phyloP scores from a whole-genome alignment of 2,888 invertebrate genomes.

The Hoplodrina ambigua region DNA sequence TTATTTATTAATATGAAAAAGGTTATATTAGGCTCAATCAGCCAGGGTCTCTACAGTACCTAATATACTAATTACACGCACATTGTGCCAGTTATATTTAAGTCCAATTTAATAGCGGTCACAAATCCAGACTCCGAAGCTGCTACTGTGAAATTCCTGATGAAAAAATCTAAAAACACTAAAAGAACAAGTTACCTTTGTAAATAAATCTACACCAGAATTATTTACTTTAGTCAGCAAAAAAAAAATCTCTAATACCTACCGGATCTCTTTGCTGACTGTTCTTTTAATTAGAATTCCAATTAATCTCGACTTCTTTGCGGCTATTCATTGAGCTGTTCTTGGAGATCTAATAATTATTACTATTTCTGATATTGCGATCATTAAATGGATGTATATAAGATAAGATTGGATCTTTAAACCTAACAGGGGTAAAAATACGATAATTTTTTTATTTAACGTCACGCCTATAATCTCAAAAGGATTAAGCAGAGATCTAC shows the following conservation, averaged over 20 bases:
- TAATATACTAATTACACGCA: too few relatives aligned
- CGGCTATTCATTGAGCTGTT: slow-evolving; percentile 29
- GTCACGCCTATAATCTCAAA: too few relatives aligned
- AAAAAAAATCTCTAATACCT: slow-evolving; percentile 8
- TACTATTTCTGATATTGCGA: slow-evolving; percentile 1
- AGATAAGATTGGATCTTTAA: background rate
- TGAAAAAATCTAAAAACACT: background rate
- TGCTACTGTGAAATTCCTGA: too few relatives aligned
- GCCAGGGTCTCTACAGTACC: too few relatives aligned
- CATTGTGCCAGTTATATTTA: too few relatives aligned
- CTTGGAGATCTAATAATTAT: slow-evolving; percentile 32
- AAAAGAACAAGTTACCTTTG: background rate
- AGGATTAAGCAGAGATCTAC: too few relatives aligned
- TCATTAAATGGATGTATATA: background rate
- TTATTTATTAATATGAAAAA: too few relatives aligned
- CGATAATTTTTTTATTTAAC: too few relatives aligned
- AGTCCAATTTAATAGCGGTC: too few relatives aligned
- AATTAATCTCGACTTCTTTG: slow-evolving; percentile 65
- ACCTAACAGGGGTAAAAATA: too few relatives aligned
- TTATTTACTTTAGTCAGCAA: slow-evolving; percentile 18
- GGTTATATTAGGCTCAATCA: too few relatives aligned
- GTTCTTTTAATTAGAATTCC: slow-evolving; percentile 68
- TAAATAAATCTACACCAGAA: background rate
- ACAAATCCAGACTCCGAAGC: too few relatives aligned
- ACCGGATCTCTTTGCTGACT: slow-evolving; percentile 38